Conservation (phyloP, 2,888 invertebrate species). For the Phania funesta region DNA sequence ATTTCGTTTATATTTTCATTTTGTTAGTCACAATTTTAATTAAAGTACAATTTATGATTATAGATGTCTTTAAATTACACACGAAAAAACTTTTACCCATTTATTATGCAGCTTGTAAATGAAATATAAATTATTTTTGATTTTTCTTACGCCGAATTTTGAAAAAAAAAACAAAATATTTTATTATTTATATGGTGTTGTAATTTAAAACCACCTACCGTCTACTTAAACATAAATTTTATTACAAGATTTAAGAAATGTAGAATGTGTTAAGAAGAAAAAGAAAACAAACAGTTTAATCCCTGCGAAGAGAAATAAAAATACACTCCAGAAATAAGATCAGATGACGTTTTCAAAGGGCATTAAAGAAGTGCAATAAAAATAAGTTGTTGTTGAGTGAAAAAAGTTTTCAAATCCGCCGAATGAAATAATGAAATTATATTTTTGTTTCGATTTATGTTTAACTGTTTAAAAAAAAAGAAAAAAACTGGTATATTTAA, state of each 20-base stretch:
- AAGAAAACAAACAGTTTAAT: slow-evolving; percentile 8
- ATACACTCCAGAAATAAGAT: slow-evolving; percentile 41
- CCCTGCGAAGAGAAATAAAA: background rate
- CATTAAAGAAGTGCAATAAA: slow-evolving; percentile 30
- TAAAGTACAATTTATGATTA: slow-evolving; percentile 58
- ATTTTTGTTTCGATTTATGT: slow-evolving; percentile 37
- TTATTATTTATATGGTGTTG: slow-evolving; percentile 66
- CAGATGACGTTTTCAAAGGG: slow-evolving; percentile 60
- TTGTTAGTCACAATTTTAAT: slow-evolving; percentile 60
- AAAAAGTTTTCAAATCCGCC: background rate
- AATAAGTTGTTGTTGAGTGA: slow-evolving; percentile 45
- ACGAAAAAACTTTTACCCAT: slow-evolving; percentile 37
- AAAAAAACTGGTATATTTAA: slow-evolving; percentile 36
- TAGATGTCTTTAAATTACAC: slow-evolving; percentile 1
- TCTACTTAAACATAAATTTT: slow-evolving; percentile 67
- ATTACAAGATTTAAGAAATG: slow-evolving; percentile 32
- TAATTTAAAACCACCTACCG: slow-evolving; percentile 68
- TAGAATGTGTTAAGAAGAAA: no score
- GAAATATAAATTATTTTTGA: slow-evolving; percentile 41
- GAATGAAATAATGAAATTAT: slow-evolving; percentile 59
- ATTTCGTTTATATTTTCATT: background rate
- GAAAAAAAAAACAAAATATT: slow-evolving; percentile 1
- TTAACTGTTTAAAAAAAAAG: background rate
- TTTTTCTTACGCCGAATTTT: slow-evolving; percentile 8
- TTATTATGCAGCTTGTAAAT: slow-evolving; percentile 29